These are phyloP conservation scores for Chaetorhynchus papuensis DNA, from an alignment of 2,113 vertebrate species.

Conservation along the genomic window DNA sequence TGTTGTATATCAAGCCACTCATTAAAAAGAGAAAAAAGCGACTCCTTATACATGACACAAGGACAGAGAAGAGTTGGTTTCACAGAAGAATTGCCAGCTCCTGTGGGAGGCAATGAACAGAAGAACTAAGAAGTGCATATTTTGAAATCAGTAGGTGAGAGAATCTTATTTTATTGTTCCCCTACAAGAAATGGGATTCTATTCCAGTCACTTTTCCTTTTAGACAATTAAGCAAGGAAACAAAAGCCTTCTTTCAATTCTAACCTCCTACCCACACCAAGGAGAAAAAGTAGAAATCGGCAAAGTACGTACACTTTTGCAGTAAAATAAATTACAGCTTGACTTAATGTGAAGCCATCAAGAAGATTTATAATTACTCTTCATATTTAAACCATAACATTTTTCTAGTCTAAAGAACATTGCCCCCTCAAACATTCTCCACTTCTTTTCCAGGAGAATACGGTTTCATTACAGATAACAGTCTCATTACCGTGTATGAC, in stretches of 20 bases:
- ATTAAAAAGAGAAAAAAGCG: neutral
- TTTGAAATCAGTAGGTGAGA: neutral
- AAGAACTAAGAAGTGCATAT: neutral
- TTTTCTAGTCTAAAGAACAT: neutral
- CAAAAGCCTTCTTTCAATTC: neutral
- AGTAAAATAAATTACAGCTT: neutral
- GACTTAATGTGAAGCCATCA: neutral
- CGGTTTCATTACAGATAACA: neutral
- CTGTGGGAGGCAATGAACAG: neutral
- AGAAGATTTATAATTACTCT: conserved; percentile 41
- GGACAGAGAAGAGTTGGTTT: neutral
- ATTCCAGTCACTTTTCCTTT: neutral
- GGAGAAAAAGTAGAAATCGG: neutral
- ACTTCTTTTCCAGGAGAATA: neutral
- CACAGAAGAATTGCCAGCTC: neutral
- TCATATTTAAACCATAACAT: neutral
- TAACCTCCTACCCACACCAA: neutral
- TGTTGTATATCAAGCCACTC: neutral
- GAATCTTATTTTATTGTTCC: neutral
- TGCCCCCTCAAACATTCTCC: neutral
- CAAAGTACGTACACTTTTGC: neutral
- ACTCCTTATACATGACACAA: neutral
- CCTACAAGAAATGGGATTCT: neutral
- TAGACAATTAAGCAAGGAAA: conserved; percentile 21
- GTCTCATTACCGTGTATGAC: neutral